A percentile compares a stretch with the other conserved stretches of the same genome.
phyloP scores from a whole-genome alignment of 2,888 invertebrate genomes.

The Amiota minor region DNA sequence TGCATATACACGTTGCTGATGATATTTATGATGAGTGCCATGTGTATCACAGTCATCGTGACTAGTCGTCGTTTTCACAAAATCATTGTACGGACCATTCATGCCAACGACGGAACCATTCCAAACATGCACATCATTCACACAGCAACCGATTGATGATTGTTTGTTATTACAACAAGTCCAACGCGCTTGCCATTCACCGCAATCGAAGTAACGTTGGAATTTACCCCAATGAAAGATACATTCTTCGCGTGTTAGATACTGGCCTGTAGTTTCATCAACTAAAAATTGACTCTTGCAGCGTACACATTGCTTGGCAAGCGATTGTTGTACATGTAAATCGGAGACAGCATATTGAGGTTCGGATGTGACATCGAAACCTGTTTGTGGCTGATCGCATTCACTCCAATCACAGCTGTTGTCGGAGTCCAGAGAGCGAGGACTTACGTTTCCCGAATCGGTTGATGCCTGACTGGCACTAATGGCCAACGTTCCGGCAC shows the following conservation, averaged over 20 bases:
- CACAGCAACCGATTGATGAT: conserved; percentile 78
- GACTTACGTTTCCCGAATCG: conserved; percentile 74
- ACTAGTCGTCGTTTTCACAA: conserved; percentile 75
- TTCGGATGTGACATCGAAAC: conserved; percentile 50
- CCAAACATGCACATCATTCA: conserved; percentile 84
- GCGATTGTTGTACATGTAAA: conserved; percentile 68
- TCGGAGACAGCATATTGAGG: conserved; percentile 41
- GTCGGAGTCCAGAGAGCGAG: conserved; percentile 74
- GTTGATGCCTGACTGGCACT: conserved; percentile 73
- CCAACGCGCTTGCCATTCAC: conserved; percentile 69
- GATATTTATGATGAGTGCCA: not conserved
- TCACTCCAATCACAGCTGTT: conserved; percentile 60
- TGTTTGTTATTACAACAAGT: conserved; percentile 77
- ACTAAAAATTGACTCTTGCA: conserved; percentile 84
- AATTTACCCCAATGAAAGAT: conserved; percentile 91
- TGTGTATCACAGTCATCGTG: conserved; percentile 20
- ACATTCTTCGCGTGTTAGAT: conserved; percentile 84
- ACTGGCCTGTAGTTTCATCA: conserved; percentile 79
- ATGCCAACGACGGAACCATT: conserved; percentile 80
- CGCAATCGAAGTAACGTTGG: conserved; percentile 52
- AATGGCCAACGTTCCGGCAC: not conserved
- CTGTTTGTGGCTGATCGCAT: conserved; percentile 63
- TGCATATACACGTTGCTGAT: conserved; percentile 78
- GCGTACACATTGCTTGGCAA: conserved; percentile 80
- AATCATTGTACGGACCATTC: conserved; percentile 83